Base-by-base conservation (phyloP, 2,797 vertebrate species). In the Gallinago solitaria region DNA sequence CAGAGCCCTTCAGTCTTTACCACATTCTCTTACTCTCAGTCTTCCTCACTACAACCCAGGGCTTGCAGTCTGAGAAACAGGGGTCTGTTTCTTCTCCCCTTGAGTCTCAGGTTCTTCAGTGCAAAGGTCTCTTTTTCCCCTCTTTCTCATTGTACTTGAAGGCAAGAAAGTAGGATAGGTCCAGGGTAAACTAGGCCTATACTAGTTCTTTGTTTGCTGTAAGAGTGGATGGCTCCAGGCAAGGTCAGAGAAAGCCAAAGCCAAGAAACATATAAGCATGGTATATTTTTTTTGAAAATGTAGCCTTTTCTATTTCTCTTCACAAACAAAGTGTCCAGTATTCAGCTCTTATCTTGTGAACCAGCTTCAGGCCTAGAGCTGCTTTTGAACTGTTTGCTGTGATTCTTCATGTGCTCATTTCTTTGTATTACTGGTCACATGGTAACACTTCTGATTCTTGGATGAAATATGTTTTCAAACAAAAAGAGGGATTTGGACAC, bases 391-490 rank as follows among this genome's bases (percentile, higher is more conserved):
- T 92, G 67, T 69, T 90, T 37, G 50, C 75, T 92, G 81, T 91
- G 75, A 53, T 82, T 93, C 75, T 89, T 89, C 81, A 74, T 87
- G 48, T 80, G 68, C 64, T 82, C 25, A 6, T 95, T 95, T 82
- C 77, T 90, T 89, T 93, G 63, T 95, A 45, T 74, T 69, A 10
- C 28, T 56, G 45, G 60, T 94, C 93, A 94, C 71, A 71, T 87
- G 83, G 78, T 84, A 87, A 85, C 75, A 41, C 54, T 88, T 96
- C 83, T 95, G 91, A 75, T 92, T 94, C 93, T 96, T 96, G 89
- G 87, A 75, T 89, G 68, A 90, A 91, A 6, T 15, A 83, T 75
- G 45, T 93, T 97, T 95, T 94, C 89, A 94, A 95, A 93, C 88
- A 92, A 82, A 86, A 94, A 90, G 59, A 51, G 68, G 75, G 74